Evolutionary conservation across 2,888 invertebrate genomes (phyloP).

Genomic region (Villa cingulata): DNA sequence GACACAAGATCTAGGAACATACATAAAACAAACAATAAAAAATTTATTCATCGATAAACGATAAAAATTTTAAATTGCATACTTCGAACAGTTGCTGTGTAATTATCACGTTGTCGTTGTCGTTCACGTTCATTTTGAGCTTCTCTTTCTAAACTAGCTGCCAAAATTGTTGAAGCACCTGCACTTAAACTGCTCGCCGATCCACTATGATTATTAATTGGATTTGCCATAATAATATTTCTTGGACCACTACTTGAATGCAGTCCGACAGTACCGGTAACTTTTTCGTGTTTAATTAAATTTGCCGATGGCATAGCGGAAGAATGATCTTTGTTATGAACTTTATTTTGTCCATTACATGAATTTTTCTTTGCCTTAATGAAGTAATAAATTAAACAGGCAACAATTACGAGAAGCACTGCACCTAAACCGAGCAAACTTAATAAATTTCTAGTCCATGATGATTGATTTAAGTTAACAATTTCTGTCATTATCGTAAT

Average conservation of each 20-base stretch:
- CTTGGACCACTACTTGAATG: slow-evolving; percentile 7
- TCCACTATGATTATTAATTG: slow-evolving; percentile 33
- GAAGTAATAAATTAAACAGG: background rate
- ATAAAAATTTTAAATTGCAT: slow-evolving; percentile 19
- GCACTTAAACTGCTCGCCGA: slow-evolving; percentile 44
- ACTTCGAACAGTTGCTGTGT: slow-evolving; percentile 47
- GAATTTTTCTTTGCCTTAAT: slow-evolving; percentile 44
- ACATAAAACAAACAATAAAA: background rate
- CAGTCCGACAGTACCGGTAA: slow-evolving; percentile 20
- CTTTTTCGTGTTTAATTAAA: slow-evolving; percentile 31
- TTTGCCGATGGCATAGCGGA: slow-evolving; percentile 34
- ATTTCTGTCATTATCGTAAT: slow-evolving; percentile 49
- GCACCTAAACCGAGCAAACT: slow-evolving; percentile 56
- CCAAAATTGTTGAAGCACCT: slow-evolving; percentile 47
- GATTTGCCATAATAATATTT: slow-evolving; percentile 27
- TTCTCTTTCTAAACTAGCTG: slow-evolving; percentile 38
- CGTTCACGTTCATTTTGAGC: slow-evolving; percentile 32
- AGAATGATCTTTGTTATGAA: slow-evolving; percentile 32
- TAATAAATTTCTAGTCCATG: slow-evolving; percentile 37
- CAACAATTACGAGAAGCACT: slow-evolving; percentile 54
- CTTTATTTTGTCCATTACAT: slow-evolving; percentile 28
- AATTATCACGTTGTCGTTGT: slow-evolving; percentile 29
- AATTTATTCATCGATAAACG: background rate
- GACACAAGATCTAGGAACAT: slow-evolving; percentile 36
- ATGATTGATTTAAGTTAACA: slow-evolving; percentile 33